These are phyloP conservation scores for Leptarthrus brevirostris DNA, from an alignment of 2,888 invertebrate genomes.

Conservation along the genomic window DNA sequence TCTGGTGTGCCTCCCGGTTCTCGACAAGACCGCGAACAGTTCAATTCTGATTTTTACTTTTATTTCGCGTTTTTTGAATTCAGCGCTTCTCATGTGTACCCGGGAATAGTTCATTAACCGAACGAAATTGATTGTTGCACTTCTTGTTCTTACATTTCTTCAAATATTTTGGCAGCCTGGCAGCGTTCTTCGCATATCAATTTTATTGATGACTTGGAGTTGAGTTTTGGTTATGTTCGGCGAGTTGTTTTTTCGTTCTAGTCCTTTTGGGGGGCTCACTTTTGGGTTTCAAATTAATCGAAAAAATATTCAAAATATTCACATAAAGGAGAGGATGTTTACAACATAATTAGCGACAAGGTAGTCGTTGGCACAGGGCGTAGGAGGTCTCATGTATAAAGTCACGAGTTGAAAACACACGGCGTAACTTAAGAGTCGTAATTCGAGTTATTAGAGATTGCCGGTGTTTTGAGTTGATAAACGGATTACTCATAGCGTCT, in stretches of 20 bases:
- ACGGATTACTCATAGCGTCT: too few relatives aligned
- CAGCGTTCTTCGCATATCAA: conserved; percentile 49
- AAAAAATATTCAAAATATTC: neutral
- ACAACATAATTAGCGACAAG: neutral
- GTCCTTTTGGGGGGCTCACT: neutral
- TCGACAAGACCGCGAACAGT: neutral
- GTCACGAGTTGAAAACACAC: too few relatives aligned
- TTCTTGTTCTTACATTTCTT: conserved; percentile 31
- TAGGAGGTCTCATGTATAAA: too few relatives aligned
- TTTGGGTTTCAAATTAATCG: neutral
- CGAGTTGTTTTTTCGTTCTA: neutral
- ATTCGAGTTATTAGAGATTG: too few relatives aligned
- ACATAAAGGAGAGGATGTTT: neutral
- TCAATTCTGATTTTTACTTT: neutral
- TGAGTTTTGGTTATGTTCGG: neutral
- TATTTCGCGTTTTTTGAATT: conserved; percentile 1
- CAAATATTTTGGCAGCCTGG: conserved; percentile 15
- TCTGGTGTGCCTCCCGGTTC: neutral
- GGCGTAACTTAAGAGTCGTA: too few relatives aligned
- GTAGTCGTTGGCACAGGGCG: too few relatives aligned
- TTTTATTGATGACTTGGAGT: conserved; percentile 6
- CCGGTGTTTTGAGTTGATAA: too few relatives aligned
- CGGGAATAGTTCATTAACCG: conserved; percentile 30
- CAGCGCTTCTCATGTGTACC: neutral
- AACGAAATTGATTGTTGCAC: conserved; percentile 36